Evolutionary conservation across 2,797 vertebrate genomes (phyloP).

Genomic region (Prunella strophiata): DNA sequence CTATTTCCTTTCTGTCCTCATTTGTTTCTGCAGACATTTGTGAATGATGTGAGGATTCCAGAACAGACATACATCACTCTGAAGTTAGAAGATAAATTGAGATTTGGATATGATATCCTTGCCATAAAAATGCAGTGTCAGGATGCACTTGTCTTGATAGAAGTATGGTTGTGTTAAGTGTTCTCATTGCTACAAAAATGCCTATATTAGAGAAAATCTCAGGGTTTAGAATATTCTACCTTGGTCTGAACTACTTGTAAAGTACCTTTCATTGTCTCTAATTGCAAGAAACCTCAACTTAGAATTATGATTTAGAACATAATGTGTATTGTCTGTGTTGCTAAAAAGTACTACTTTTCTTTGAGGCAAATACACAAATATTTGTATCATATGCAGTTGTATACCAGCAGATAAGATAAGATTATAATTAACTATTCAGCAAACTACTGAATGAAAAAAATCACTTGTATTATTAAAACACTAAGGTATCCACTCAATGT

Average conservation of each 20-base stretch:
- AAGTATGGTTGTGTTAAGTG: background rate
- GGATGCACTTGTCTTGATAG: background rate
- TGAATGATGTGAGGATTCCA: constrained; percentile 96
- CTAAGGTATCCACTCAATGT: background rate
- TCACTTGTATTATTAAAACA: background rate
- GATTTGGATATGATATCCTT: constrained; percentile 99
- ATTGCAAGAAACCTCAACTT: background rate
- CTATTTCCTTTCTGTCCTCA: background rate
- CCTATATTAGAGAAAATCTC: background rate
- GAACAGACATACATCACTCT: constrained; percentile 98
- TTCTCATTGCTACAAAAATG: background rate
- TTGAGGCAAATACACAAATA: background rate
- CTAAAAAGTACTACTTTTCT: background rate
- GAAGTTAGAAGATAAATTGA: constrained; percentile 95
- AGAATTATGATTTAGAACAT: background rate
- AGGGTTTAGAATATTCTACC: background rate
- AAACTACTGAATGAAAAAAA: background rate
- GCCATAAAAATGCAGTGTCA: background rate
- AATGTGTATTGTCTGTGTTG: background rate
- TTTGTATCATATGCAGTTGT: background rate
- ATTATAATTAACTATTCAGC: background rate
- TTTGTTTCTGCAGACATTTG: constrained; percentile 88
- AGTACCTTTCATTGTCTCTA: background rate
- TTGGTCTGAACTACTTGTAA: background rate
- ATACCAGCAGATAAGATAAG: background rate